Evolutionary conservation across 1,140 invertebrate genomes (phyloP), one percentile per base, ranked within the genome.

Genomic region (Pemphigus obesinymphae): DNA sequence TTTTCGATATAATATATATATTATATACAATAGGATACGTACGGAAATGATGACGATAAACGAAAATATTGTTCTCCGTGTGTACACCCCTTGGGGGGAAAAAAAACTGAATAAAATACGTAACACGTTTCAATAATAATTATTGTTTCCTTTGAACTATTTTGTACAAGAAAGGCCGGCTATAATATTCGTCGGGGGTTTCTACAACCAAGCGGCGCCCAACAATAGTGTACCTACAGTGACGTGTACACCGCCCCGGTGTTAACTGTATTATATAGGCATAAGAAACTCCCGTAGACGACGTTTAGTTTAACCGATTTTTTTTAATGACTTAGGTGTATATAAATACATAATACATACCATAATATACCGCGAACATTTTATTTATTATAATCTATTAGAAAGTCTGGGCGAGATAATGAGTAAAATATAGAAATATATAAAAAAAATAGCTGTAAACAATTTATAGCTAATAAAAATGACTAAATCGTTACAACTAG

Each of bases 21-120:
- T n/a, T n/a, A n/a, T n/a, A n/a, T n/a, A 80, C 55, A 80, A 63
- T 80, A 63, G 76, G 26, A 80, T 43, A 63, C 37, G 55, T 15
- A 45, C 37, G 63, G 40, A 80, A 80, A 80, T 80, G 40, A 80
- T 80, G 63, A 61, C 53, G 76, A 80, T 80, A 80, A 80, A 80
- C 76, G 48, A 80, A 80, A 80, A 80, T 61, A 80, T 80, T 80
- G 76, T 80, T 80, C 75, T 40, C 53, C 37, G 37, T 40, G 23
- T 78, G 1, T n/a, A 37, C 50, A 58, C 53, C 53, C 76, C 55
- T 34, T n/a, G 45, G 13, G 13, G 10, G 13, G 10, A 11, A 45
- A 40, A 40, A 40, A 40, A 40, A 40, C 3, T 5, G 13, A 78
- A 78, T 58, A 76, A 37, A 53, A 53, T 58, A 78, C 48, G 53